A percentile compares a stretch with the other conserved stretches of the same genome.
phyloP scores from a whole-genome alignment of 2,888 invertebrate genomes.

The Sphaerophoria rueppellii region DNA sequence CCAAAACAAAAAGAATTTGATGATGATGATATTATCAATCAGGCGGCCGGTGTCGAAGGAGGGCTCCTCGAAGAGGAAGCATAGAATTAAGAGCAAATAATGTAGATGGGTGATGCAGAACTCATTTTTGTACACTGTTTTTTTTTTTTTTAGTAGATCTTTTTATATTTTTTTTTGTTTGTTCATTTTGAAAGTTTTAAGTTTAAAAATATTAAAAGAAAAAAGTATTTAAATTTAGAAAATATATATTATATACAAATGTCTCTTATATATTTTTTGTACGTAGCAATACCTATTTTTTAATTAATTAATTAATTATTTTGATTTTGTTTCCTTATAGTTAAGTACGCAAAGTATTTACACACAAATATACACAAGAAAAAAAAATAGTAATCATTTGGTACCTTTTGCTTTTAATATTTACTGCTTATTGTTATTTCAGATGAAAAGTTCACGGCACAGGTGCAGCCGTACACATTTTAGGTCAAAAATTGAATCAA shows the following conservation, averaged over 20 bases:
- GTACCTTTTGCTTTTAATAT: slow-evolving; percentile 41
- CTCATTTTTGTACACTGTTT: slow-evolving; percentile 50
- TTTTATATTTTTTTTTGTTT: slow-evolving; percentile 51
- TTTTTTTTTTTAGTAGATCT: slow-evolving; percentile 52
- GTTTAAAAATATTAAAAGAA: slow-evolving; percentile 26
- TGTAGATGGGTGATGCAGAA: slow-evolving; percentile 7
- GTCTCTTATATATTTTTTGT: slow-evolving; percentile 59
- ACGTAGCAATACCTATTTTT: slow-evolving; percentile 40
- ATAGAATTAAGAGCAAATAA: slow-evolving; percentile 6
- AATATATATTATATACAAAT: slow-evolving; percentile 59
- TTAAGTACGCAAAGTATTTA: slow-evolving; percentile 72
- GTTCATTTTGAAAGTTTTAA: slow-evolving; percentile 42
- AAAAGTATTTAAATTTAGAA: slow-evolving; percentile 62
- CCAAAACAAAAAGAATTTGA: slow-evolving; percentile 76
- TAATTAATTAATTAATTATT: slow-evolving; percentile 50
- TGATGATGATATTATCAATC: slow-evolving; percentile 36
- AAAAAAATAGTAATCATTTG: slow-evolving; percentile 33
- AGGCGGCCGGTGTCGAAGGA: slow-evolving; percentile 35
- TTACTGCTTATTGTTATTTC: no score
- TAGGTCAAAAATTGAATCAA: no score
- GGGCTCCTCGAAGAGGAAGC: slow-evolving; percentile 59
- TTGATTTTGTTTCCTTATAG: slow-evolving; percentile 53
- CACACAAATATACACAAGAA: slow-evolving; percentile 67
- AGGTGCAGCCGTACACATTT: no score
- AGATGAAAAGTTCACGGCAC: no score